Evolutionary conservation across 1,140 invertebrate genomes (phyloP).

Genomic region (Tribolium castaneum): DNA sequence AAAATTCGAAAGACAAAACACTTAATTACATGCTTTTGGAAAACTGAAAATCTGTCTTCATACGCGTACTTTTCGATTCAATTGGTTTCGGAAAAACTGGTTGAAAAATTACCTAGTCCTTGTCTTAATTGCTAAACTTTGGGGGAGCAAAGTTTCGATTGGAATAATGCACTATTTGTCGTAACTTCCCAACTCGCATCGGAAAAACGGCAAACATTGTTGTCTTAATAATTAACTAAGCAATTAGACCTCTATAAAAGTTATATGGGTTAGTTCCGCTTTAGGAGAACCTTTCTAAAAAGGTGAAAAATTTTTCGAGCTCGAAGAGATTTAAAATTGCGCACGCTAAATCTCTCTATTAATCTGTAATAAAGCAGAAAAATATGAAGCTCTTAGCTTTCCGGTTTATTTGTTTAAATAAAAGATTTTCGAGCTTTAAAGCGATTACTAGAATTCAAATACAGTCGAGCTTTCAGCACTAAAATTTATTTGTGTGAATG

Average conservation of each 20-base stretch:
- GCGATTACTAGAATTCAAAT: no score
- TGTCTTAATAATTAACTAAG: constrained; percentile 6
- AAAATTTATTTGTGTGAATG: no score
- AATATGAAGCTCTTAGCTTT: no score
- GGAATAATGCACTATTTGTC: neutral
- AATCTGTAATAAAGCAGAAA: neutral
- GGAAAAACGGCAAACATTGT: neutral
- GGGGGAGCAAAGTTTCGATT: neutral
- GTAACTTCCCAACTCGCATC: neutral
- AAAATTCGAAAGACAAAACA: constrained; percentile 27
- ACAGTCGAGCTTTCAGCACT: no score
- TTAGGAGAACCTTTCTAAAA: neutral
- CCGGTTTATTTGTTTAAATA: no score
- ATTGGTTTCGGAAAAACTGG: neutral
- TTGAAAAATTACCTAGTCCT: no score
- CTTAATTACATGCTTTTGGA: no score
- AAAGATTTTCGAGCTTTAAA: no score
- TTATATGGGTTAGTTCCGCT: neutral
- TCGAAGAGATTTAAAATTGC: neutral
- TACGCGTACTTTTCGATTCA: neutral
- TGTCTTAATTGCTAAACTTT: no score
- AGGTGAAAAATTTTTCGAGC: neutral
- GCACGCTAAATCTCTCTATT: neutral
- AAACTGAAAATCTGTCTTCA: no score
- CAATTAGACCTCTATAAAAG: constrained; percentile 25